These are phyloP conservation scores for Craniophora ligustri DNA, from an alignment of 2,888 invertebrate species.

Conservation along the genomic window DNA sequence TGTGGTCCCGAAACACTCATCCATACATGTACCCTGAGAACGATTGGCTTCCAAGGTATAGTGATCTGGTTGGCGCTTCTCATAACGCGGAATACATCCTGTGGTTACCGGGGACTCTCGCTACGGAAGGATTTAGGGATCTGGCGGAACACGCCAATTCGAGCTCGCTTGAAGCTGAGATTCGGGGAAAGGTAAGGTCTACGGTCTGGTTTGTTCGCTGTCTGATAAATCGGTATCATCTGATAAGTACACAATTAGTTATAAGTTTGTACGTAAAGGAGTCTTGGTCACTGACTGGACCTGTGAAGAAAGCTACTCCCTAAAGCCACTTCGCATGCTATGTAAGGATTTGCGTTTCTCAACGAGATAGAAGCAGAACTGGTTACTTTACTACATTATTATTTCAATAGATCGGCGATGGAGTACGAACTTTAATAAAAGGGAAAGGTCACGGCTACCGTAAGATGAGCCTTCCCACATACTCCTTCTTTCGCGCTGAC, in stretches of 20 bases:
- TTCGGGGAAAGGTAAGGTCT: slow-evolving; percentile 73
- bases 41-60: slow-evolving; percentile 79
- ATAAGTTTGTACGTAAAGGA: no score
- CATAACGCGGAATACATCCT: slow-evolving; percentile 73
- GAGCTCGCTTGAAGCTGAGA: slow-evolving; percentile 75
- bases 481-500: slow-evolving; percentile 77
- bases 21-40: slow-evolving; percentile 78
- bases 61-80: slow-evolving; percentile 80
- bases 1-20: slow-evolving; percentile 83
- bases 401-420: slow-evolving; percentile 72
- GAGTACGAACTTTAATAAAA: slow-evolving; percentile 79
- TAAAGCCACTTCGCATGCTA: no score
- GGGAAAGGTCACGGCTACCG: slow-evolving; percentile 81
- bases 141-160: slow-evolving; percentile 80
- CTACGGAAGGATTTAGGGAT: slow-evolving; percentile 73
- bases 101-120: slow-evolving; percentile 78
- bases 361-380: no score
- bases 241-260: no score
- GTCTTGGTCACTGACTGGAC: no score
- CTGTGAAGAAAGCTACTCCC: no score
- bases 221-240: no score
- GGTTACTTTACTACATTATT: not conserved
- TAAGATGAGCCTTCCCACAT: slow-evolving; percentile 77
- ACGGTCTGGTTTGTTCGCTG: not conserved
- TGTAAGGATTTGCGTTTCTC: no score